phyloP scores from a whole-genome alignment of 2,113 vertebrate genomes.

The Sardina pilchardus region DNA sequence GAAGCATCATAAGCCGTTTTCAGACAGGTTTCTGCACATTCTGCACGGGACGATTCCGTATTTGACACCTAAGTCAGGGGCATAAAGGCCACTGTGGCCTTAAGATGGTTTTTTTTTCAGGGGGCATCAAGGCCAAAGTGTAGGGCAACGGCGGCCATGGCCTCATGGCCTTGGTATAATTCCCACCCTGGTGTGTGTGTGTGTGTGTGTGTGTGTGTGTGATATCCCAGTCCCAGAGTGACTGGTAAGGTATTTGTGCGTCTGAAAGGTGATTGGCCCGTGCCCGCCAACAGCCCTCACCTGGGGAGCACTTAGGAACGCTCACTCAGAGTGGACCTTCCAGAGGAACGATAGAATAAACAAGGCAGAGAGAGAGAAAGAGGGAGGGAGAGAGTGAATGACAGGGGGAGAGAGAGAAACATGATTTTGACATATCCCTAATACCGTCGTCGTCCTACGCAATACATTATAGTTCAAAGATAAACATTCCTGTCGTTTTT shows the following conservation, averaged over 20 bases:
- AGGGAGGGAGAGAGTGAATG: not conserved
- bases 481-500: not conserved
- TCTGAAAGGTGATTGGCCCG: not conserved
- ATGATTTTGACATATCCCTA: not conserved
- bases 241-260: not conserved
- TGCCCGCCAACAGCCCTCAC: not conserved
- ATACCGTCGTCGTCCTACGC: not conserved
- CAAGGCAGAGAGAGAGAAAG: not conserved
- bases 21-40: too few relatives aligned
- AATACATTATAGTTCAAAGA: not conserved
- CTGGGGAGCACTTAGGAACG: not conserved
- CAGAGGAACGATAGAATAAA: not conserved
- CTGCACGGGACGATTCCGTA: too few relatives aligned
- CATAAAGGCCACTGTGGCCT: too few relatives aligned
- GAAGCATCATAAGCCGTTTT: too few relatives aligned
- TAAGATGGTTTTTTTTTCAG: too few relatives aligned
- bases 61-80: too few relatives aligned
- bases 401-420: too few relatives aligned
- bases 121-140: too few relatives aligned
- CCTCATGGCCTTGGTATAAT: too few relatives aligned
- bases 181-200: slow-evolving; percentile 3
- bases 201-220: slow-evolving; percentile 10
- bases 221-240: not conserved
- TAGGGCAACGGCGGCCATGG: too few relatives aligned
- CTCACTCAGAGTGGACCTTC: not conserved